Conservation (phyloP, 2,888 invertebrate species). For the Eupithecia vulgata region DNA sequence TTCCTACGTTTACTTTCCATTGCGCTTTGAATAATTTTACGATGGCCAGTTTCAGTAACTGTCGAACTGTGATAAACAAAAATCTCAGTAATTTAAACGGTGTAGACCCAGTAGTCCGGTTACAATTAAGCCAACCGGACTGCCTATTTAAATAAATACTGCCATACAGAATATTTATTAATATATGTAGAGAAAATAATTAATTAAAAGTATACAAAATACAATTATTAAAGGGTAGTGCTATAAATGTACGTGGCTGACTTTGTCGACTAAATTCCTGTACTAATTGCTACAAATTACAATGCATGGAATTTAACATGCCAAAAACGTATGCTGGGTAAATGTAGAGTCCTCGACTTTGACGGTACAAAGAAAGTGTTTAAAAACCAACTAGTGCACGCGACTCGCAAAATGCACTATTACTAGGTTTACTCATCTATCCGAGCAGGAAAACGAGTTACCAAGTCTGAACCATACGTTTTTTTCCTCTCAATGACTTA, state of each 20-base stretch:
- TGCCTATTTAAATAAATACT: too few relatives aligned
- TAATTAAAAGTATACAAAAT: background rate
- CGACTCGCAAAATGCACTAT: conserved; percentile 1
- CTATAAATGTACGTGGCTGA: background rate
- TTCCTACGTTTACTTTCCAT: conserved; percentile 11
- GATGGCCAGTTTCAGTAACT: background rate
- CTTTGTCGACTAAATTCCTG: conserved; percentile 9
- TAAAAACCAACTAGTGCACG: conserved; percentile 11
- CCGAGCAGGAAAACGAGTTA: background rate
- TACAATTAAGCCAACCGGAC: too few relatives aligned
- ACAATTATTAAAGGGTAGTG: background rate
- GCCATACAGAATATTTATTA: too few relatives aligned
- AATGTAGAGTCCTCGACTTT: conserved; percentile 5
- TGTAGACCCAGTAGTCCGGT: too few relatives aligned
- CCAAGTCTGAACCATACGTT: background rate
- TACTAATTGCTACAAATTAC: conserved; percentile 20
- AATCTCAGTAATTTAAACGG: background rate
- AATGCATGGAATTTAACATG: conserved; percentile 15
- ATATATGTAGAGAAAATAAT: background rate
- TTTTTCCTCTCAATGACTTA: background rate
- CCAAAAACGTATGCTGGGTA: conserved; percentile 10
- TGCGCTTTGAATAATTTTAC: conserved; percentile 21
- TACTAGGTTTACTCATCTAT: conserved; percentile 7
- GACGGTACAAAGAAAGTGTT: conserved; percentile 13
- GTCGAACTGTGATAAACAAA: background rate